Evolutionary conservation across 2,797 vertebrate genomes (phyloP).

Genomic region (Tangara arthus): DNA sequence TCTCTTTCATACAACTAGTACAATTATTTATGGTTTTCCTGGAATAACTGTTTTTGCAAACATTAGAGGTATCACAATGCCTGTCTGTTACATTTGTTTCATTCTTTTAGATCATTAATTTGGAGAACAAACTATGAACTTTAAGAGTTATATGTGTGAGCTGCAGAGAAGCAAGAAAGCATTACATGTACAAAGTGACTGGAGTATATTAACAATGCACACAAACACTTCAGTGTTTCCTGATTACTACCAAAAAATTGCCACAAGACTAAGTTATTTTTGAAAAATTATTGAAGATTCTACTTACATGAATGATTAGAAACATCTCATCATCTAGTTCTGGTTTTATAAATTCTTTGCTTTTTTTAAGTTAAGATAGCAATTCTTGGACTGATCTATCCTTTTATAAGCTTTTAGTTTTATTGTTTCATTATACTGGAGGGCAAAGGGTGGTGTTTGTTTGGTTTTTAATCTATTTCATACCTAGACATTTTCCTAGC

Average conservation of each 20-base stretch:
- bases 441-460: neutral
- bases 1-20: neutral
- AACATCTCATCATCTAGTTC: neutral
- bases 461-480: neutral
- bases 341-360: neutral
- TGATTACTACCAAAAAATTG: neutral
- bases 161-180: neutral
- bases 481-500: neutral
- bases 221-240: neutral
- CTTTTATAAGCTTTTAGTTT: neutral
- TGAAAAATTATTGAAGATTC: neutral
- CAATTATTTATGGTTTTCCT: neutral
- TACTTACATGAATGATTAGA: neutral
- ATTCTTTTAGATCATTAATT: neutral
- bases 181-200: neutral
- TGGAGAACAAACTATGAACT: neutral
- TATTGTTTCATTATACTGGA: neutral
- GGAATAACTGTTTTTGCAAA: neutral
- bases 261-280: neutral
- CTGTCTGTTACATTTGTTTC: neutral
- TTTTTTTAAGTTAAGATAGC: neutral
- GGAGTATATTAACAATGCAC: neutral
- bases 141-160: neutral
- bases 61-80: accelerated
- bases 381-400: neutral